A percentile compares a stretch with the other conserved stretches of the same genome.
phyloP scores from a whole-genome alignment of 1,140 invertebrate genomes.

The Pogonus chalceus region DNA sequence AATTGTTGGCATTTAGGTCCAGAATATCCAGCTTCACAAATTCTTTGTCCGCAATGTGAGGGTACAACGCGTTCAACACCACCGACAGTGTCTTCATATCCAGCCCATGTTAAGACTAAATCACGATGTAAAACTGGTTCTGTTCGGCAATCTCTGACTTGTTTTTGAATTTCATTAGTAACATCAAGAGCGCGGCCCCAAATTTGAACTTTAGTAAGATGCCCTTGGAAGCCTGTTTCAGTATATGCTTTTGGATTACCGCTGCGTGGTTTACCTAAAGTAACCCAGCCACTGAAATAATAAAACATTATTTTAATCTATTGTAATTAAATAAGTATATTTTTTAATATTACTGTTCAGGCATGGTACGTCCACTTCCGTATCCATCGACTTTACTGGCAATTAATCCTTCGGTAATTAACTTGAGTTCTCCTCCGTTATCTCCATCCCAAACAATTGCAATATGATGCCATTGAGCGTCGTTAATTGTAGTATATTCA shows the following conservation, averaged over 20 bases:
- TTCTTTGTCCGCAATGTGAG: constrained; percentile 80
- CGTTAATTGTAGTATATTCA: constrained; percentile 87
- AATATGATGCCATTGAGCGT: constrained; percentile 94
- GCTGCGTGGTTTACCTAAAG: constrained; percentile 77
- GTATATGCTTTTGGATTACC: constrained; percentile 63
- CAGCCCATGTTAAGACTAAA: constrained; percentile 81
- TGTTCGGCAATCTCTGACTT: constrained; percentile 81
- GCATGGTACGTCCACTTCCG: constrained; percentile 64
- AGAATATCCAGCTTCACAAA: constrained; percentile 74
- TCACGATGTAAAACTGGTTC: constrained; percentile 82
- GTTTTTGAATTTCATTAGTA: constrained; percentile 86
- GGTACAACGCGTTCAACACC: constrained; percentile 87
- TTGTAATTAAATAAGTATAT: constrained; percentile 8
- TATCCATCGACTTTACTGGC: constrained; percentile 82
- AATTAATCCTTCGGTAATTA: constrained; percentile 88
- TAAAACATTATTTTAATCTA: constrained; percentile 17
- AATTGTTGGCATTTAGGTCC: constrained; percentile 76
- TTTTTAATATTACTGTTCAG: constrained; percentile 62
- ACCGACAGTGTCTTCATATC: constrained; percentile 78
- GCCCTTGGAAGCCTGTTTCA: constrained; percentile 87
- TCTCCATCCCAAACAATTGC: constrained; percentile 87
- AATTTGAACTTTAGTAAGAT: constrained; percentile 87
- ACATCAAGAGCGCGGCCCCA: constrained; percentile 87
- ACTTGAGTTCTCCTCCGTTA: constrained; percentile 67
- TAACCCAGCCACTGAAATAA: constrained; percentile 73